Percentiles rank a stretch among this genome's conserved stretches.
Conservation (phyloP, 2,888 invertebrate species). For the Galeruca laticollis region DNA sequence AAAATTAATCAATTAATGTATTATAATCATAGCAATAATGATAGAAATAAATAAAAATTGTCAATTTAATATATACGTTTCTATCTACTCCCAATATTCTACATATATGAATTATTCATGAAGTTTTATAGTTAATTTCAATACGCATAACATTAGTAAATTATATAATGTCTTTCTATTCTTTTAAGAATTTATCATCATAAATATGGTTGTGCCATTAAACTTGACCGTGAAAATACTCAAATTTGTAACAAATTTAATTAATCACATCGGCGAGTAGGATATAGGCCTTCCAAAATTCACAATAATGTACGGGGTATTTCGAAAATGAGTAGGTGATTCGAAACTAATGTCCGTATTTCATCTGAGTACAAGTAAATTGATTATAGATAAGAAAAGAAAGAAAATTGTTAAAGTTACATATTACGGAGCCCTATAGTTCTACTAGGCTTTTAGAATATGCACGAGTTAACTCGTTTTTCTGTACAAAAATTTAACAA, state of each 20-base stretch:
- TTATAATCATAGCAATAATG: too few relatives aligned
- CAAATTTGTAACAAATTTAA: not conserved
- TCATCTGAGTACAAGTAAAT: too few relatives aligned
- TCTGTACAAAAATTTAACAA: too few relatives aligned
- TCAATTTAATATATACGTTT: not conserved
- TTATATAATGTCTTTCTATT: constrained; percentile 7
- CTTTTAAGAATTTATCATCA: not conserved
- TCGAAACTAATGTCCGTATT: too few relatives aligned
- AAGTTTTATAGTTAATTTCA: not conserved
- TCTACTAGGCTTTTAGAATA: too few relatives aligned
- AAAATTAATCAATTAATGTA: too few relatives aligned
- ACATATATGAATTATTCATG: not conserved
- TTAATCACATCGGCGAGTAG: constrained; percentile 9
- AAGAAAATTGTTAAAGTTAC: too few relatives aligned
- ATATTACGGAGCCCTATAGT: too few relatives aligned
- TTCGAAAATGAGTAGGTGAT: too few relatives aligned
- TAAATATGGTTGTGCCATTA: constrained; percentile 19
- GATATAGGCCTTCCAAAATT: constrained; percentile 2
- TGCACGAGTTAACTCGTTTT: too few relatives aligned
- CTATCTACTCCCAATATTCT: not conserved
- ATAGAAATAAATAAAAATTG: too few relatives aligned
- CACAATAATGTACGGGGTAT: not conserved
- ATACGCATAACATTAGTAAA: not conserved
- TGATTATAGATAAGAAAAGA: too few relatives aligned
- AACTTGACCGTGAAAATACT: constrained; percentile 26